Evolutionary conservation across 92 coral and sea anemone genomes (phyloP), one percentile per base, ranked within the genome.

Genomic region (Epizoanthus scotinus): DNA sequence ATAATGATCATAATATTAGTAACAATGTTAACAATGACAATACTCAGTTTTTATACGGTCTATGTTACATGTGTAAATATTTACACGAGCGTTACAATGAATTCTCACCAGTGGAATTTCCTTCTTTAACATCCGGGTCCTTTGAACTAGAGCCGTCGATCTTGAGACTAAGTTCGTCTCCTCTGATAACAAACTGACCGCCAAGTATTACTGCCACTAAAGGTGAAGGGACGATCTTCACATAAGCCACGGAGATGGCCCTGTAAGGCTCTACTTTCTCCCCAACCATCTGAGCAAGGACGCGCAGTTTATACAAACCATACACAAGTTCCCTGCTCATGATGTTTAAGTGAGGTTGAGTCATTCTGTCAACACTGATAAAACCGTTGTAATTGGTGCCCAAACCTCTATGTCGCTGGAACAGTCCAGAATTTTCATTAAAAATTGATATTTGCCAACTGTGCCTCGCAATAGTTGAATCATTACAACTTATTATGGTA

Each of bases 101-200:
- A 34, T 34, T 18, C 67, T 63, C 29, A 63, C 67, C 29, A 25
- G 67, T 63, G 5, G 12, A 12, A 26, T 20, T 63, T 10, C 26
- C 4, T 21, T 63, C 67, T 19, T 63, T 63, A 21, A 13, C 8
- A 63, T 63, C 67, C 2, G 67, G 67, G 40, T 63, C 67, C 38
- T n/a, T 25, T 63, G 67, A 63, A 12, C 38, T 18, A 63, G 67
- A 63, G 40, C 67, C 40, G 29, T 63, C 67, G 29, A 63, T 25
- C 27, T 63, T 63, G 34, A 63, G 40, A 63, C 15, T 25, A 5
- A 10, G 27, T 26, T 38, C 67, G 29, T 63, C 4, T 27, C 67
- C 67, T 63, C 67, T 63, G 7, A 15, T 63, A 19, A 36, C 34
- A 25, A 63, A 63, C 40, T 8, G 67, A 15, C 67, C 67, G 13